phyloP scores from a whole-genome alignment of 2,888 invertebrate genomes.

The Geotrupes spiniger region DNA sequence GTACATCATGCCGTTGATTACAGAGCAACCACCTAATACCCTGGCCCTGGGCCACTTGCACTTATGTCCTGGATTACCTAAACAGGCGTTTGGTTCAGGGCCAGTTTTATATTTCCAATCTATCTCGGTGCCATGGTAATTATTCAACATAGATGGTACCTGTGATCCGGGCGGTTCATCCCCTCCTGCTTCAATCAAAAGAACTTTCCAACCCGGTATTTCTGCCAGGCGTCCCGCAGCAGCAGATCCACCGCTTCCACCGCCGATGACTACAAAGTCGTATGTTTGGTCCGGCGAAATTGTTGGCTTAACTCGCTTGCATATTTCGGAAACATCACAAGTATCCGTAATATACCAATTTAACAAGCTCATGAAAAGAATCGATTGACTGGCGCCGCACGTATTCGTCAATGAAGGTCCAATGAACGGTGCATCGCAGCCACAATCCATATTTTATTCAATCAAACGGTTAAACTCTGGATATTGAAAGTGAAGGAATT shows the following conservation, averaged over 20 bases:
- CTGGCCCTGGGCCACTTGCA: constrained; percentile 72
- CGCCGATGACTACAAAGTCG: constrained; percentile 66
- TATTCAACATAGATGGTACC: constrained; percentile 63
- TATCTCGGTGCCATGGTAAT: constrained; percentile 60
- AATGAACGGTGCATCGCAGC: constrained; percentile 56
- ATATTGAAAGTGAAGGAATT: too few species aligned
- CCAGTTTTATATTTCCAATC: constrained; percentile 69
- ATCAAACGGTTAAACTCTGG: too few species aligned
- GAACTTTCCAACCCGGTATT: constrained; percentile 55
- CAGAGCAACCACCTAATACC: constrained; percentile 66
- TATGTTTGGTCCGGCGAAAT: constrained; percentile 54
- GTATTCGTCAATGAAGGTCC: constrained; percentile 58
- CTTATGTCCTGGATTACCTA: constrained; percentile 53
- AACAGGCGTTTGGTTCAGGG: constrained; percentile 62
- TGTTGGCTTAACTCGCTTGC: constrained; percentile 55
- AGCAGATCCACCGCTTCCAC: constrained; percentile 64
- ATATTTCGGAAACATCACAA: constrained; percentile 59
- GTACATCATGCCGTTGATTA: constrained; percentile 83
- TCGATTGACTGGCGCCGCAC: constrained; percentile 59
- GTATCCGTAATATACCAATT: constrained; percentile 60
- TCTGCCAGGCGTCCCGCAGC: constrained; percentile 65
- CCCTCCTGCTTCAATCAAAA: constrained; percentile 69
- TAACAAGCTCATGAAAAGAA: constrained; percentile 64
- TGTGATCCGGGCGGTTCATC: constrained; percentile 64
- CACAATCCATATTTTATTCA: constrained; percentile 50